Conservation (phyloP, 2,113 vertebrate species). For the Varanus salvator region DNA sequence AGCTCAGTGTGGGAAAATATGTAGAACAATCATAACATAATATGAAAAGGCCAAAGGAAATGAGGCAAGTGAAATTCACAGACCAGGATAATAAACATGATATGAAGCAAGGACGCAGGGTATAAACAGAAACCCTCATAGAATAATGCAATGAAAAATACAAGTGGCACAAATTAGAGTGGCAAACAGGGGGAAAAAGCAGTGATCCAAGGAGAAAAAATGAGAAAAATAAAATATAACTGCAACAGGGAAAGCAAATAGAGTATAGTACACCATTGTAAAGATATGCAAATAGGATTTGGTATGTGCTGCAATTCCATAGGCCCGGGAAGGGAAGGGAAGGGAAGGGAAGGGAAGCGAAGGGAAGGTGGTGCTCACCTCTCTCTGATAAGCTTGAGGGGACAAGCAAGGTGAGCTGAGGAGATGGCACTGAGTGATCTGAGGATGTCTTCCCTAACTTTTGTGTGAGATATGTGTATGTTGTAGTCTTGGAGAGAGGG, state of each 20-base stretch:
- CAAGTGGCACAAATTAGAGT: constrained; percentile 8
- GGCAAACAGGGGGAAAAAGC: background rate
- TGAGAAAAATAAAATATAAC: background rate
- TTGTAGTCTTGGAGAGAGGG: too few species aligned
- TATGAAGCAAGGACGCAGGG: constrained; percentile 57
- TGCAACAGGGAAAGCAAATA: background rate
- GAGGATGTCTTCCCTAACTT: too few species aligned
- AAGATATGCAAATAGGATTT: background rate
- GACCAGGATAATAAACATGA: constrained; percentile 36
- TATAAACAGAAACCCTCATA: constrained; percentile 53
- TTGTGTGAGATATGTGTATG: too few species aligned
- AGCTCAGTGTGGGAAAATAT: background rate
- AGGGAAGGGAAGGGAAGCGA: too few species aligned
- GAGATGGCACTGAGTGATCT: too few species aligned
- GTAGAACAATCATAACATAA: background rate
- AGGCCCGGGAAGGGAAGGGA: too few species aligned
- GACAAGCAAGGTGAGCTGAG: too few species aligned
- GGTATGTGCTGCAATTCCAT: background rate
- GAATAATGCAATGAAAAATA: constrained; percentile 45
- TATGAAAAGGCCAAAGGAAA: constrained; percentile 49
- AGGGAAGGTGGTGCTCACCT: too few species aligned
- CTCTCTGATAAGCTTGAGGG: too few species aligned
- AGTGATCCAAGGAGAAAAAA: background rate
- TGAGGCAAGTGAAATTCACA: constrained; percentile 47
- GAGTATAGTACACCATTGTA: background rate